Percentiles rank a stretch among this genome's conserved stretches.
These are phyloP conservation scores for Bostrychus sinensis DNA, from an alignment of 2,113 vertebrate genomes.

Conservation along the genomic window DNA sequence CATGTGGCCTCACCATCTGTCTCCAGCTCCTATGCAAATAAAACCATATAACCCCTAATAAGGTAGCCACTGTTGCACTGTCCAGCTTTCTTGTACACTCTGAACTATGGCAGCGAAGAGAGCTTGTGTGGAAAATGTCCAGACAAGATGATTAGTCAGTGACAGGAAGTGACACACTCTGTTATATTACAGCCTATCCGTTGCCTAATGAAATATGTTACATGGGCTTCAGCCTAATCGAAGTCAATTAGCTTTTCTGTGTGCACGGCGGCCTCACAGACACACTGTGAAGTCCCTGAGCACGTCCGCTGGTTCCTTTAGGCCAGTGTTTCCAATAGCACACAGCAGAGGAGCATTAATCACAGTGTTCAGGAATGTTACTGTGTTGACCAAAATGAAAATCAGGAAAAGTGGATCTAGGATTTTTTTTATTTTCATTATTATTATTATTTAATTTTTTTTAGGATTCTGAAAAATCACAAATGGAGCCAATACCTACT, in stretches of 20 bases:
- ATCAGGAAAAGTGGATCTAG: too few species aligned
- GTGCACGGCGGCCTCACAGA: constrained; percentile 17
- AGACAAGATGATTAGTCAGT: constrained; percentile 27
- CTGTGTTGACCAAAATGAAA: constrained; percentile 2
- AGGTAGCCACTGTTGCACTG: constrained; percentile 6
- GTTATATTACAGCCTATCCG: constrained; percentile 16
- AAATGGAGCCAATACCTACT: too few species aligned
- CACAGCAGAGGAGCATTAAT: constrained; percentile 12
- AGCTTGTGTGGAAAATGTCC: constrained; percentile 14
- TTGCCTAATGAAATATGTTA: constrained; percentile 58
- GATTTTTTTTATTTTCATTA: too few species aligned
- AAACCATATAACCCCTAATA: constrained; percentile 30
- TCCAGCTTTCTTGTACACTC: constrained; percentile 5
- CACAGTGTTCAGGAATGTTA: constrained; percentile 4
- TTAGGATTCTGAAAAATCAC: too few species aligned
- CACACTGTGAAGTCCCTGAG: constrained; percentile 46
- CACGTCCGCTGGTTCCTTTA: constrained; percentile 39
- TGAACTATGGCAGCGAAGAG: constrained; percentile 2
- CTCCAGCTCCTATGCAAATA: constrained; percentile 44
- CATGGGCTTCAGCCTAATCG: constrained; percentile 46
- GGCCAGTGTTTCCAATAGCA: constrained; percentile 13
- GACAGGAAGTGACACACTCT: constrained; percentile 4
- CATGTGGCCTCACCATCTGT: constrained; percentile 54
- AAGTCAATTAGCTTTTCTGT: constrained; percentile 57
- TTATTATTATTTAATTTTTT: too few species aligned